Base-by-base conservation (phyloP, 1,140 invertebrate species). In the Neodiprion pinetum region DNA sequence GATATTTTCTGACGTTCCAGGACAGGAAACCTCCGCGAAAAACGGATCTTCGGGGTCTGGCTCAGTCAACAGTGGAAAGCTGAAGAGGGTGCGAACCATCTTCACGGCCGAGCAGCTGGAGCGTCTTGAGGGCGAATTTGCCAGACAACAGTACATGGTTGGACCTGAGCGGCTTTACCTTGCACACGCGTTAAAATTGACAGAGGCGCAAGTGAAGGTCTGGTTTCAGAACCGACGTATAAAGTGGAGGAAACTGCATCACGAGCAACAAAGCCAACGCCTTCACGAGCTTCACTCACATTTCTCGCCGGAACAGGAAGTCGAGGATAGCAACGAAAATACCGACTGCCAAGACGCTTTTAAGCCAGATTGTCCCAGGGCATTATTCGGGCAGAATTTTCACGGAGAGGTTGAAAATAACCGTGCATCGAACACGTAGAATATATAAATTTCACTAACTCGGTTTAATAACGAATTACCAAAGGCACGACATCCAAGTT, bases 181-280 rank as follows among this genome's bases (percentile, higher is more conserved):
- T 61, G 97, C 97, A 0, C 94, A 96, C 80, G 93, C 94, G 0
- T 89, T 99, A 1, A 93, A 96, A 75, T 89, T 99, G 1, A 97
- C 96, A 0, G 97, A 99, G 87, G 96, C 96, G 7, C 91, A 97
- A 91, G 96, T 98, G 0, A 99, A 99, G 88, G 97, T 99, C 1
- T 98, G 97, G 97, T 99, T 98, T 85, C 97, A 98, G 88, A 99
- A 99, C 86, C 90, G 97, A 28, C 91, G 97, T 48, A 99, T 98
- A 77, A 98, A 98, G 90, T 98, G 96, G 96, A 90, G 97, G 23
- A 98, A 98, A 82, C 95, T 97, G 80, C 96, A 97, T 79, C 88
- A 97, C 80, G 97, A 98, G 84, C 91, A 97, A 76, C 96, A 97
- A 53, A 96, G 97, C 83, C 96, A 97, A 77, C 90, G 95, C 71